Percentiles rank a stretch among this genome's conserved stretches.
Conservation (phyloP, 2,888 invertebrate species). For the Sialis lutaria region DNA sequence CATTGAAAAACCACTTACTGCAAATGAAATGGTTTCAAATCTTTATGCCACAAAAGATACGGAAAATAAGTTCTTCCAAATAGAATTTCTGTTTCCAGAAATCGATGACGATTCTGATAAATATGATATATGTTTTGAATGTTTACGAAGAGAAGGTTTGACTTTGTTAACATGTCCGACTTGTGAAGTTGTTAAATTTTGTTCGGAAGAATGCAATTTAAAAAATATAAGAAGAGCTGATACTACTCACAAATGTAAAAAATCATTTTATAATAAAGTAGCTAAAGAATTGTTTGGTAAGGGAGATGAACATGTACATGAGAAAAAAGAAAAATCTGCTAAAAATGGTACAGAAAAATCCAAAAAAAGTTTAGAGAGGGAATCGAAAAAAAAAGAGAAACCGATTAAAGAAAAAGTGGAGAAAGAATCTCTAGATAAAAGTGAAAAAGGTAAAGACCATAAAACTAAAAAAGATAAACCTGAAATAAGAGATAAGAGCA, state of each 20-base stretch:
- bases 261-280: slow-evolving; percentile 3
- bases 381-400: no score
- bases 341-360: background rate
- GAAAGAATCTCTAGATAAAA: no score
- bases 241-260: slow-evolving; percentile 12
- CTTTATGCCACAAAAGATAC: background rate
- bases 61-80: background rate
- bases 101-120: slow-evolving; percentile 11
- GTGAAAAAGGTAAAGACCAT: no score
- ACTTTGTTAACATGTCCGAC: slow-evolving; percentile 17
- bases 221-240: slow-evolving; percentile 12
- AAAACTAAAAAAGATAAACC: no score
- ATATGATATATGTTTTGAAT: slow-evolving; percentile 21
- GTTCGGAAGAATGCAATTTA: slow-evolving; percentile 19
- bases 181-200: slow-evolving; percentile 20
- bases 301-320: slow-evolving; percentile 9
- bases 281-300: no score
- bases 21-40: background rate
- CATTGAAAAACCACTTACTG: background rate
- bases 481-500: no score
- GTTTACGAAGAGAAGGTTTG: slow-evolving; percentile 14
- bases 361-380: no score
- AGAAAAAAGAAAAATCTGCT: slow-evolving; percentile 1
- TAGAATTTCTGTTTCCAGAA: slow-evolving; percentile 7
- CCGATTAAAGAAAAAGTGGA: no score